phyloP scores from a whole-genome alignment of 2,113 vertebrate genomes.

The Nestor notabilis region DNA sequence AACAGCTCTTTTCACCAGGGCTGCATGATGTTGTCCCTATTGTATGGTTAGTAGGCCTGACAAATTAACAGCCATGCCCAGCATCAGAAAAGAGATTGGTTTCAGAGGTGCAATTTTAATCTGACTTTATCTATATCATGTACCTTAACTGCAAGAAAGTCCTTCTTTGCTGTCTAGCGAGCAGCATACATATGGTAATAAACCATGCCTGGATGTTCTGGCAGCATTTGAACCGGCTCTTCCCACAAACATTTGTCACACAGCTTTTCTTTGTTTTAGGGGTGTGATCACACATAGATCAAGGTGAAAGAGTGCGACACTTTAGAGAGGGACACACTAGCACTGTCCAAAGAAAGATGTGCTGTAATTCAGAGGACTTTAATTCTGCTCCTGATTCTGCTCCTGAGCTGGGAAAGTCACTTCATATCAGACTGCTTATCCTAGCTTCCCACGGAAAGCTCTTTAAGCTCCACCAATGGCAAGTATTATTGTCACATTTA shows the following conservation, averaged over 20 bases:
- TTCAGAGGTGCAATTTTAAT: conserved; percentile 4
- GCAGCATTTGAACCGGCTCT: background rate
- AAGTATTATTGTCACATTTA: background rate
- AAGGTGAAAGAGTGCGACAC: background rate
- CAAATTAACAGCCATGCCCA: background rate
- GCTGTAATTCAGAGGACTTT: background rate
- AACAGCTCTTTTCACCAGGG: background rate
- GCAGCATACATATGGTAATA: background rate
- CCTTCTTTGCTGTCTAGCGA: background rate
- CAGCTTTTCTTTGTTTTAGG: conserved; percentile 5
- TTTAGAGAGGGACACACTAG: background rate
- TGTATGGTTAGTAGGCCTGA: background rate
- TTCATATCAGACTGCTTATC: background rate
- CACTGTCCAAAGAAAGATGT: background rate
- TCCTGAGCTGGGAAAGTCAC: background rate
- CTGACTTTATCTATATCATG: background rate
- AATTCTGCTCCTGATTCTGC: background rate
- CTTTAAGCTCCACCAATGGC: background rate
- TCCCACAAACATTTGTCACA: background rate
- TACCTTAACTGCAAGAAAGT: background rate
- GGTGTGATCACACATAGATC: background rate
- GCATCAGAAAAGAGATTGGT: background rate
- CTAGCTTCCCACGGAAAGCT: background rate
- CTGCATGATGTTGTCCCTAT: background rate
- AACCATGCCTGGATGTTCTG: background rate